Base-by-base conservation (phyloP, 2,888 invertebrate genomes). In the Tetragnatha montana region DNA sequence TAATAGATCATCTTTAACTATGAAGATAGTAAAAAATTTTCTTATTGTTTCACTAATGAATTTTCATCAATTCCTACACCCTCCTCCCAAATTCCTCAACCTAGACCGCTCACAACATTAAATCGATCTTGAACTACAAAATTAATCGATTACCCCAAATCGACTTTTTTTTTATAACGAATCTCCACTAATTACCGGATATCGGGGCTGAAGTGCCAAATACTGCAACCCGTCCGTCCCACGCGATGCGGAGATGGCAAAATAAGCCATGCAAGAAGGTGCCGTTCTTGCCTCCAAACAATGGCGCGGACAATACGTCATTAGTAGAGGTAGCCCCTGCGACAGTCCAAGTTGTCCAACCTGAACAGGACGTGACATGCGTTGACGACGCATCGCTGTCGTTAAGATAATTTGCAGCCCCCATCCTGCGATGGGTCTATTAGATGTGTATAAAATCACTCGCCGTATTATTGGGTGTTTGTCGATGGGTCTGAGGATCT, bases 331-430 rank as follows among this genome's bases (percentile, higher is more conserved):
- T 50, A 69, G 86, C 71, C 60, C 35, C 76, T 50, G 47, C 85
- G 85, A 85, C 89, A 85, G 85, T 89, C 85, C 81, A 47, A 71
- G 70, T 73, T 84, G 85, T 81, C 81, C 84, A 81, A 71, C 50
- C 81, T 71, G 76, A 82, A 88, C 81, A 75, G 78, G 69, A 85
- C 88, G 88, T 89, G 88, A 89, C 88, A 89, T 70, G 89, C 85
- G 70, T 85, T 85, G 89, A 89, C 81, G 89, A 89, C 85, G 82
- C 75, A 70, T 51, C 68, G 47, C 89, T 89, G 89, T 89, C 89
- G 85, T 89, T 89, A 89, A 89, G 89, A 85, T 89, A 88, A 88
- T 88, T 88, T 88, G 70, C 81, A 19, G 21, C 17, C 68, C 73
- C 35, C 75, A 70, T 78, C 75, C 81, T 81, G 78, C 68, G 79